Base-by-base conservation (phyloP, 2,888 invertebrate genomes). In the Tineola bisselliella region DNA sequence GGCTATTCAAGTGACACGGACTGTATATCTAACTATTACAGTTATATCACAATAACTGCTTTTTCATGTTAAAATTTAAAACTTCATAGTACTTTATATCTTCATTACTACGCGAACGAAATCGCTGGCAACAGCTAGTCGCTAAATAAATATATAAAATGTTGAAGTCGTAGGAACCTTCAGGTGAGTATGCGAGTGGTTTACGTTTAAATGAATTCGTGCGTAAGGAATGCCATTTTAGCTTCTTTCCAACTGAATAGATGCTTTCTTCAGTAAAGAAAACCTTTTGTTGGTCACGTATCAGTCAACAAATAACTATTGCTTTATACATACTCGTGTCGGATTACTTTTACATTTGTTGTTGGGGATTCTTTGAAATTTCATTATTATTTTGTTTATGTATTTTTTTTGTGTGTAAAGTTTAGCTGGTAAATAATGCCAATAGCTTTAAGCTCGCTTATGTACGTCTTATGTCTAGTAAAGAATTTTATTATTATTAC, bases 221-320 rank as follows among this genome's bases (percentile, higher is more conserved):
- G 48, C 48, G 48, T 48, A 48, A 17, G 48, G 17, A 48, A 17
- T 48, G 48, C 15, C 17, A 17, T 13, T 17, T 48, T 17, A 48
- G 17, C 48, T 38, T 38, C 48, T 48, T 48, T 48, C 17, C 48
- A 15, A 10, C 48, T 48, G 48, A 48, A 48, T 48, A 17, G 48
- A 2, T 10, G 48, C 48, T 48, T 48, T 48, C 48, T 48, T 48
- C 4, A 43, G 17, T 1, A 15, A 15, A 48, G 48, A 15, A 48
- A 48, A 17, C 48, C 48, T 48, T 48, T 48, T 48, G 48, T 48
- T 48, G 48, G 48, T 48, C 48, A 48, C 48, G 48, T 48, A 38
- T 10, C n/a, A 38, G 38, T 38, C 38, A 38, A 38, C 38, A 38
- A 38, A 38, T 38, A 38, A 38, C 38, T 38, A 38, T 38, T 38